Base-by-base conservation (phyloP, 2,113 vertebrate genomes). In the Gopherus evgoodei region DNA sequence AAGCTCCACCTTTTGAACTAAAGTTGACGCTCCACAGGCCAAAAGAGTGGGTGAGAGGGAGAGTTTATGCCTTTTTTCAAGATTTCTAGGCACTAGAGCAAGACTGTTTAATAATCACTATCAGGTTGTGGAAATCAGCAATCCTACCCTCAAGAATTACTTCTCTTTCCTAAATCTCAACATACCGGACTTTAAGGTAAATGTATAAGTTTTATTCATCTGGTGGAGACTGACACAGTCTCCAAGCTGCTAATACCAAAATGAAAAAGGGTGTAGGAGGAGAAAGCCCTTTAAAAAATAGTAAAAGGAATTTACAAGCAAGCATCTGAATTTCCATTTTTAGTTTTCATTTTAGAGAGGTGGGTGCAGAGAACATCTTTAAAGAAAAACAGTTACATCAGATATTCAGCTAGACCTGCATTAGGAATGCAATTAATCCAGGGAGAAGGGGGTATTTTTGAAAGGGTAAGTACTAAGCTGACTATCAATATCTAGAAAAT, bases 341-440 rank as follows among this genome's bases (percentile, higher is more conserved):
- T 69, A 69, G 65, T 35, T n/a, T 69, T 69, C n/a, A 19, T 69
- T n/a, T n/a, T 69, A 35, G 16, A 69, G 35, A 69, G 3, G 16
- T 35, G 31, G 14, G 31, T 8, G 17, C 13, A 69, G 17, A 69
- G 8, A 21, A n/a, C 35, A 10, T 69, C 65, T 69, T 69, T n/a
- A 69, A 69, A 69, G 65, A n/a, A 65, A 57, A 89, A 59, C 35
- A 8, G 47, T 81, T 94, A 82, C 57, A 72, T 93, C 8, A 94
- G 50, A 75, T 87, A 84, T 89, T 17, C 0, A 90, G 1, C 0
- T 14, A 54, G 0, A 4, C 57, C 83, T 49, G 81, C 47, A 11
- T 82, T 56, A 47, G 5, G 1, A 38, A 88, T 8, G 17, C 19
- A 89, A 79, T 72, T 89, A 86, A 87, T 80, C 42, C 0, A 0